Evolutionary conservation across 2,797 vertebrate species (phyloP).

Genomic region (Petrocephalus schoutedeni): DNA sequence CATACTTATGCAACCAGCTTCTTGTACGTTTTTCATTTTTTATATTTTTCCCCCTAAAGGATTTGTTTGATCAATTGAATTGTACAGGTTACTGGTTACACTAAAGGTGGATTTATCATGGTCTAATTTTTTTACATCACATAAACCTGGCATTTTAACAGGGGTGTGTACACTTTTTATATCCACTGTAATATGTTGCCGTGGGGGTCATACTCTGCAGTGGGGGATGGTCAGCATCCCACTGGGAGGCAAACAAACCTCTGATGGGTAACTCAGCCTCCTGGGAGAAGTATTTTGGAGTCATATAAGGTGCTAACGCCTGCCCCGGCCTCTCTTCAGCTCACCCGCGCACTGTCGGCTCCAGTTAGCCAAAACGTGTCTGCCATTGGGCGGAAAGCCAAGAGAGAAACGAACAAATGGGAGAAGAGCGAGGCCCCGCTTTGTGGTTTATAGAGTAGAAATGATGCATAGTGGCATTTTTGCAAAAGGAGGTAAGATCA

Average conservation of each 20-base stretch:
- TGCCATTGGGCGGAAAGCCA: background rate
- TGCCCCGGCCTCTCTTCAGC: background rate
- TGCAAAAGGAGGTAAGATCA: background rate
- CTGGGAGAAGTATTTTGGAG: background rate
- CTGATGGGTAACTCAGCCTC: background rate
- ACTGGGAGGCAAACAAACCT: background rate
- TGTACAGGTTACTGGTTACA: too few relatives aligned
- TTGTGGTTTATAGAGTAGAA: background rate
- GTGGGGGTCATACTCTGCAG: background rate
- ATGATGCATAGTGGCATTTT: background rate
- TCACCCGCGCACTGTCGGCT: background rate
- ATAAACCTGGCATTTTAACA: too few relatives aligned
- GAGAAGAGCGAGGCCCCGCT: background rate
- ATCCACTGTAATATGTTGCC: background rate
- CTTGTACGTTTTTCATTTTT: too few relatives aligned
- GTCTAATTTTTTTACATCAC: too few relatives aligned
- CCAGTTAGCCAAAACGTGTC: background rate
- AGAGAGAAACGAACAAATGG: background rate
- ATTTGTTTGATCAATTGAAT: too few relatives aligned
- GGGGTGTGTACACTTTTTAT: too few relatives aligned
- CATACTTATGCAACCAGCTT: too few relatives aligned
- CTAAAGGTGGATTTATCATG: too few relatives aligned
- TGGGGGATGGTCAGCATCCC: too few relatives aligned
- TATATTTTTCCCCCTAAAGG: too few relatives aligned
- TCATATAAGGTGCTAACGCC: background rate